These are phyloP conservation scores for Lepidochitona cinerea DNA, from an alignment of 2,888 invertebrate genomes.

Conservation along the genomic window DNA sequence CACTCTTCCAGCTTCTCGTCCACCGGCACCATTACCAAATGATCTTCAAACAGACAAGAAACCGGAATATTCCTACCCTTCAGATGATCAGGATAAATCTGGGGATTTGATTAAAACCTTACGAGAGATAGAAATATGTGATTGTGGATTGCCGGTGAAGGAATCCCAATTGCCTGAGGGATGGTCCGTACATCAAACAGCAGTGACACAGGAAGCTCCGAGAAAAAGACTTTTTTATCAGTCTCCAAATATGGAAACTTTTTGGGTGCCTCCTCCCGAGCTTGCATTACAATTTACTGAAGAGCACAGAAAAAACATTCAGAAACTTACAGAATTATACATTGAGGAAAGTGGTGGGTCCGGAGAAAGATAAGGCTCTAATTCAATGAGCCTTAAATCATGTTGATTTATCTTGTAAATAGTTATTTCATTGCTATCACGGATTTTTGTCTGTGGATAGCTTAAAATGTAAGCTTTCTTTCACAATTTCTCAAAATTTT, in stretches of 20 bases:
- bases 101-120: too few relatives aligned
- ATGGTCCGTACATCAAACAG: not conserved
- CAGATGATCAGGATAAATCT: too few relatives aligned
- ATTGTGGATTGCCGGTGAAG: not conserved
- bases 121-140: not conserved
- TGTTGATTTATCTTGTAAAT: too few relatives aligned
- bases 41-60: too few relatives aligned
- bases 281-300: not conserved
- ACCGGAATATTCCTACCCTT: too few relatives aligned
- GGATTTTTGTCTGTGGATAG: too few relatives aligned
- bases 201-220: not conserved
- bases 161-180: not conserved
- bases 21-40: not conserved
- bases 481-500: too few relatives aligned
- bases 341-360: too few relatives aligned
- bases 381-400: too few relatives aligned
- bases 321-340: not conserved
- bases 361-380: too few relatives aligned
- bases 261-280: not conserved
- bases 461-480: too few relatives aligned
- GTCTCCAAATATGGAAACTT: not conserved
- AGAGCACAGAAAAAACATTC: not conserved
- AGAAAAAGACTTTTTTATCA: not conserved
- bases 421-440: too few relatives aligned
- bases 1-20: not conserved